Evolutionary conservation across 2,797 vertebrate species (phyloP), one percentile per base, ranked within the genome.

Genomic region (Pipistrellus nathusii): DNA sequence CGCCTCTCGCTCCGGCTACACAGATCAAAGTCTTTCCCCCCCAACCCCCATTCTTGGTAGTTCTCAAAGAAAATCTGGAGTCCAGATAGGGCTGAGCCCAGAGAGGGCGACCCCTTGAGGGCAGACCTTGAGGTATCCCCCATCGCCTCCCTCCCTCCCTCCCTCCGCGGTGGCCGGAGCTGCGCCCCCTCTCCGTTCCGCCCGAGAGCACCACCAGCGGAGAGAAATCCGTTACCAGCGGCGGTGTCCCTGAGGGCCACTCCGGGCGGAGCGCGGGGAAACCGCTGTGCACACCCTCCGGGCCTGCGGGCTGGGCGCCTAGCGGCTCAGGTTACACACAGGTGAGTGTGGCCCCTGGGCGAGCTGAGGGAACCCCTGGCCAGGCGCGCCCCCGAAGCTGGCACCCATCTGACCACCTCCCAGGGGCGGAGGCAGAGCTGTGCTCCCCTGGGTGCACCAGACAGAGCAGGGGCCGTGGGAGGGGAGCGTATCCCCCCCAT

Each of bases 151-250:
- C 44, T 44, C 1, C 44, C 44, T 44, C 1, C 32, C 17, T 4
- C 38, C 15, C 10, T 62, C 20, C 20, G 38, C 41, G 38, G 57
- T 38, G 72, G 27, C 3, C 4, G 41, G 76, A 73, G 89, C 84
- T 44, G 94, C 81, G 75, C 76, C 89, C 90, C 66, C 41, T 86
- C 93, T 71, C 53, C 44, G 84, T 10, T 81, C 57, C 48, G 77
- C 2, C 2, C 1, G 41, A 73, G 86, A 46, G 30, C 41, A 25
- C 83, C 77, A 32, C 57, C 13, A n/a, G 78, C 88, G 1, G 17
- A 93, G 14, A 93, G 83, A 93, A 96, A 96, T 96, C 97, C 96
- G 96, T 97, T 97, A 97, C 96, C 48, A 93, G 93, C 77, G 71
- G 85, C 81, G 7, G 86, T 55, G 92, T 94, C 91, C 96, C 89